Base-by-base conservation (phyloP, 2,797 vertebrate species). In the Silurus aristotelis region DNA sequence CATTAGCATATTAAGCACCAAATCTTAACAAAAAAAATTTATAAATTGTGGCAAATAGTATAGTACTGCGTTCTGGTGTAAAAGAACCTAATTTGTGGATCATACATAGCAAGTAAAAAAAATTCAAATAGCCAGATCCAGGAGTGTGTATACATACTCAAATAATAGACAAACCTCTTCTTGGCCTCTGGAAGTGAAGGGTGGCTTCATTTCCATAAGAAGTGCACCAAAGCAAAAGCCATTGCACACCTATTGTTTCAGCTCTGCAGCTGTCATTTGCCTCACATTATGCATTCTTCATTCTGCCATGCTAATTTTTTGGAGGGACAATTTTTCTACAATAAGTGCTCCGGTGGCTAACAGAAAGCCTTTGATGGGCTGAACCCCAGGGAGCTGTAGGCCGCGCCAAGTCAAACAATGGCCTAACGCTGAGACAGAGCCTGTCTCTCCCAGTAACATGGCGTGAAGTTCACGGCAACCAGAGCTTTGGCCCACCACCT, bases 251-350 rank as follows among this genome's bases (percentile, higher is more conserved):
- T 92, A 96, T 97, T 96, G 96, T 97, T 96, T 97, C 95, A 95
- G 95, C 93, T 93, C 94, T 95, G 96, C 97, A 98, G 97, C 97
- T 98, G 97, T 97, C 97, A 98, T 97, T 96, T 96, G 96, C 95
- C 93, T 91, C 93, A 95, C 96, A 96, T 97, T 96, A 95, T 95
- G 95, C 96, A 96, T 96, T 96, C 96, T 96, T 95, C 95, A 96
- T 96, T 97, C 96, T 94, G 95, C 96, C 96, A 97, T 98, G 97
- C 96, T 96, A 97, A 98, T 98, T 97, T 96, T 97, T 91, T 86
- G 43, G 93, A 95, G 96, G 96, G 96, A 91, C 95, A 97, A 96
- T 98, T 97, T 97, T 96, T 94, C 92, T 94, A 98, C 97, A 98
- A 98, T 97, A 95, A 95, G 93, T 94, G 94, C 95, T 95, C 92